Conservation (phyloP, 2,113 vertebrate species). For the Bucco capensis region DNA sequence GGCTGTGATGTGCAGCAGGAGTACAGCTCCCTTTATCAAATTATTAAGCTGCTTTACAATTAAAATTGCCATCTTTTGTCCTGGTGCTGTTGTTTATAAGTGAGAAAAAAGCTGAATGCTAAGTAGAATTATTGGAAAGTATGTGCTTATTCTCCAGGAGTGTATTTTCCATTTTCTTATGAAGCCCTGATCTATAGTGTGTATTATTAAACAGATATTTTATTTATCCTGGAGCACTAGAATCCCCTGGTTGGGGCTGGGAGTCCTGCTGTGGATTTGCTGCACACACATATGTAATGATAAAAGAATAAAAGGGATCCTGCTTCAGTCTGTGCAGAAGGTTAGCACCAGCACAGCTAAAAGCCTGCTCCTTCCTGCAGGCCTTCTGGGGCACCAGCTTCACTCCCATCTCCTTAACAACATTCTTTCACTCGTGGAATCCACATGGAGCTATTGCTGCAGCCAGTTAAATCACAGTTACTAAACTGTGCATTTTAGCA, state of each 20-base stretch:
- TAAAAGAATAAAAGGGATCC: neutral
- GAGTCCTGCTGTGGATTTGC: neutral
- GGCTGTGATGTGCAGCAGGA: conserved; percentile 28
- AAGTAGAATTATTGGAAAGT: conserved; percentile 21
- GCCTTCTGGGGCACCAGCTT: neutral
- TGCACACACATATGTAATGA: neutral
- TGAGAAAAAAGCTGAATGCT: conserved; percentile 12
- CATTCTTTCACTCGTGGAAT: neutral
- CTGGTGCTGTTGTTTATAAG: conserved; percentile 35
- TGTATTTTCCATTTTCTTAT: neutral
- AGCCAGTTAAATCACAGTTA: neutral
- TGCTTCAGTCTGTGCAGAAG: neutral
- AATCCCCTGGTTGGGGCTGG: neutral
- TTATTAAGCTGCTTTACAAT: conserved; percentile 55
- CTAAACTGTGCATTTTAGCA: neutral
- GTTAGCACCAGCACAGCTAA: neutral
- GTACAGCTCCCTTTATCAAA: conserved; percentile 42
- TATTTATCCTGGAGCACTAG: neutral
- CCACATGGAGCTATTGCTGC: neutral
- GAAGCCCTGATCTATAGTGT: neutral
- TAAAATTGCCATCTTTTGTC: conserved; percentile 55
- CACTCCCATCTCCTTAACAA: neutral
- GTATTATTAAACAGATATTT: conserved; percentile 46
- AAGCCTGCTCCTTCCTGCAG: neutral
- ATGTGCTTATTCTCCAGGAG: neutral